These are phyloP conservation scores for Electrona antarctica DNA, from an alignment of 2,113 vertebrate genomes.

Conservation along the genomic window DNA sequence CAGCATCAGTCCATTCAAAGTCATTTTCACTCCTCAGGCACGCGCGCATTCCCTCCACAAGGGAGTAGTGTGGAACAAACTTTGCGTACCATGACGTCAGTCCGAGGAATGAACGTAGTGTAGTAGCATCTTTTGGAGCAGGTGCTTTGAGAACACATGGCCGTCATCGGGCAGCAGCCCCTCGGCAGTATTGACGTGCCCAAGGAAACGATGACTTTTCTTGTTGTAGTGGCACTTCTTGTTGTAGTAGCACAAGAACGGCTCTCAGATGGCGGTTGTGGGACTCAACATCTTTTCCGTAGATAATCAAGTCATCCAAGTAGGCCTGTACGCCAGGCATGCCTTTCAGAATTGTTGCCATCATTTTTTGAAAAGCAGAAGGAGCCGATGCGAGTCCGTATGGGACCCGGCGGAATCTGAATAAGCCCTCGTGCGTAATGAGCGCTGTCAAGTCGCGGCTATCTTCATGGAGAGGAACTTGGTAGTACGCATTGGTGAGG, in stretches of 20 bases:
- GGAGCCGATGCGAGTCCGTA: conserved; percentile 10
- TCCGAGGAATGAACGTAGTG: conserved; percentile 16
- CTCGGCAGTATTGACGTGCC: too few relatives aligned
- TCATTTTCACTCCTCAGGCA: background rate
- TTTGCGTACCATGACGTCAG: conserved; percentile 14
- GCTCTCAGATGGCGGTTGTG: background rate
- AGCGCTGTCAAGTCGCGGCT: conserved; percentile 28
- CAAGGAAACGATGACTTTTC: too few relatives aligned
- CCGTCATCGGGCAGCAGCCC: background rate
- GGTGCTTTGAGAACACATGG: conserved; percentile 5
- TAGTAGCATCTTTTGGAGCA: background rate
- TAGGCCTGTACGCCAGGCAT: conserved; percentile 14
- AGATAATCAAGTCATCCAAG: conserved; percentile 26
- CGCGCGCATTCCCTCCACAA: conserved; percentile 13
- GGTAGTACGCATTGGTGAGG: conserved; percentile 35
- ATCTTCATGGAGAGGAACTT: conserved; percentile 19
- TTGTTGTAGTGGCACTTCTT: too few relatives aligned
- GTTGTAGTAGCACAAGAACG: too few relatives aligned
- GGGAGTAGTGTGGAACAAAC: conserved; percentile 9
- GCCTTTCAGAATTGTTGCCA: background rate
- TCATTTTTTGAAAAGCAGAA: too few relatives aligned
- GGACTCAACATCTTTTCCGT: background rate
- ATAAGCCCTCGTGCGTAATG: conserved; percentile 13
- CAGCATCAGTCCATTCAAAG: too few relatives aligned
- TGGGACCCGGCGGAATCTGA: conserved; percentile 3